phyloP scores from a whole-genome alignment of 2,888 invertebrate genomes.

The Drepana falcataria region DNA sequence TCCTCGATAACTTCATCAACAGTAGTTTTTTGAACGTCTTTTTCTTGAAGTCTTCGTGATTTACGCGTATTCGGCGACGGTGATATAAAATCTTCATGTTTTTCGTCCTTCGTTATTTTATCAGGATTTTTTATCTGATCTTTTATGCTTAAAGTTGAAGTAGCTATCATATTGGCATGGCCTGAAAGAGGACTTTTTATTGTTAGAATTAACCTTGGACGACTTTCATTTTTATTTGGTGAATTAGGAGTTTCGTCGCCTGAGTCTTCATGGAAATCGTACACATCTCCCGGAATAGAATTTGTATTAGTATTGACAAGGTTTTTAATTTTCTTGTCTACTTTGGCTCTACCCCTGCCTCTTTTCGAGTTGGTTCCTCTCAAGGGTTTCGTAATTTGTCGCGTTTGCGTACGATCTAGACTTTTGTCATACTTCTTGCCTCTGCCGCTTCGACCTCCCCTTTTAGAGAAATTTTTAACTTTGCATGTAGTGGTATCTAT shows the following conservation, averaged over 20 bases:
- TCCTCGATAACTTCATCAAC: constrained; percentile 95
- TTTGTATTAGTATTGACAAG: constrained; percentile 72
- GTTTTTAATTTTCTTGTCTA: constrained; percentile 73
- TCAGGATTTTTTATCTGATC: constrained; percentile 51
- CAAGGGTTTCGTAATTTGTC: constrained; percentile 63
- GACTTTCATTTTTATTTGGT: constrained; percentile 68
- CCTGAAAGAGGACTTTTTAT: constrained; percentile 84
- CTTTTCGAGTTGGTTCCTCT: constrained; percentile 60
- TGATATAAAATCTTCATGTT: constrained; percentile 80
- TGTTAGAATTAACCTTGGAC: constrained; percentile 88
- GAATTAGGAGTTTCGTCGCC: constrained; percentile 83
- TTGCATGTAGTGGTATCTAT: constrained; percentile 35
- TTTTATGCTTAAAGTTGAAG: constrained; percentile 64
- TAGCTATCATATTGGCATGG: constrained; percentile 53
- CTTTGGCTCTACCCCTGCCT: constrained; percentile 72
- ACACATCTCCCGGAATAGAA: constrained; percentile 86
- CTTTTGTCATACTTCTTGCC: constrained; percentile 64
- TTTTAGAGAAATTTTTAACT: constrained; percentile 34
- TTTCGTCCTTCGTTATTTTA: constrained; percentile 60
- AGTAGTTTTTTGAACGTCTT: constrained; percentile 85
- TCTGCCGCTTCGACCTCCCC: constrained; percentile 60
- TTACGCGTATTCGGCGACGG: constrained; percentile 86
- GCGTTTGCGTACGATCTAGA: constrained; percentile 62
- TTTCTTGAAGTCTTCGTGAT: constrained; percentile 88
- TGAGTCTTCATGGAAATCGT: constrained; percentile 94